Percentiles rank a stretch among this genome's conserved stretches.
Evolutionary conservation across 2,797 vertebrate genomes (phyloP).

Genomic region (Galago senegalensis): DNA sequence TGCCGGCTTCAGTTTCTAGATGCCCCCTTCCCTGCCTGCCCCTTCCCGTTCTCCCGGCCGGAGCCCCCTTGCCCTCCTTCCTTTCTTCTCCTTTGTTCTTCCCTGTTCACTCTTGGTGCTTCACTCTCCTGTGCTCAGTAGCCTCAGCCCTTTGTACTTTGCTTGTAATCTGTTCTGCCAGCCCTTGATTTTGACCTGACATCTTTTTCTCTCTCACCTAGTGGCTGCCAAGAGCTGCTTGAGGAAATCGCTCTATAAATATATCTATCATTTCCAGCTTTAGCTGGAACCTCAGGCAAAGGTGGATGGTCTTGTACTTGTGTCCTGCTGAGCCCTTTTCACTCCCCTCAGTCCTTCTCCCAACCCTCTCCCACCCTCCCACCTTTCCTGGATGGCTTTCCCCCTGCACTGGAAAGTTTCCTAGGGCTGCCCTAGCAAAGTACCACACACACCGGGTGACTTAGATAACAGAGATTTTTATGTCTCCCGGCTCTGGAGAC

Average conservation of each 20-base stretch:
- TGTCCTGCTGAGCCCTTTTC: neutral
- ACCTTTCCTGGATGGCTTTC: neutral
- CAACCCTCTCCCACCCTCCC: neutral
- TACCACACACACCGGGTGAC: neutral
- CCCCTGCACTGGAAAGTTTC: neutral
- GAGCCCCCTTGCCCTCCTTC: neutral
- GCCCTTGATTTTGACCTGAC: slow-evolving; percentile 43
- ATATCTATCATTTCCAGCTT: neutral
- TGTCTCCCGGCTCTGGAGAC: neutral
- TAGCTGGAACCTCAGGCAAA: neutral
- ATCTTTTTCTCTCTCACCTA: neutral
- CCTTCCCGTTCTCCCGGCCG: neutral
- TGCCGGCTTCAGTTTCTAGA: neutral
- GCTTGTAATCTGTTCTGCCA: neutral
- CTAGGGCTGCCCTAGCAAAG: neutral
- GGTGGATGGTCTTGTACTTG: neutral
- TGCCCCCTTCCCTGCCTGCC: neutral
- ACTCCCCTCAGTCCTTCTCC: neutral
- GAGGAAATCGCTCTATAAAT: slow-evolving; percentile 62
- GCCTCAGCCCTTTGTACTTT: neutral
- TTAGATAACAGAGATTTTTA: neutral
- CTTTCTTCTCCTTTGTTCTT: neutral
- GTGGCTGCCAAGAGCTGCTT: slow-evolving; percentile 57
- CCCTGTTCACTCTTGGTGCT: neutral
- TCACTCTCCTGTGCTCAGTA: neutral